Evolutionary conservation across 2,888 invertebrate genomes (phyloP), one percentile per base, ranked within the genome.

Genomic region (Monochamus alternatus): DNA sequence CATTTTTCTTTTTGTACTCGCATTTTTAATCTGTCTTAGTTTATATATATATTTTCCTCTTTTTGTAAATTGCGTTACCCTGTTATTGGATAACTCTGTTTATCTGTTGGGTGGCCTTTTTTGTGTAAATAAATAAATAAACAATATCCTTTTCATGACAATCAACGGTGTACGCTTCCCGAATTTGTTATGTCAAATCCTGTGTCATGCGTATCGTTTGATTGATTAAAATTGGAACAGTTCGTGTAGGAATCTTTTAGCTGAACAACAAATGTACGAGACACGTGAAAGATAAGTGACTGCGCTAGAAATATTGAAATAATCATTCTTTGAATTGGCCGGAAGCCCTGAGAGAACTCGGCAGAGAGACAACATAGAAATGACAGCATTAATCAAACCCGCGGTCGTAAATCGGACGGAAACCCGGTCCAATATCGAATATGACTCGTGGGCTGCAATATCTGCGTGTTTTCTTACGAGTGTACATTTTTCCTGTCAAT

Each of bases 401-500:
- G 67, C 63, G 67, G 59, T 65, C 60, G 77, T 70, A 75, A 70
- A 72, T 59, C 51, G 55, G 65, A 70, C 68, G 58, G 77, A 52
- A 62, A 65, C 14, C 65, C 59, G 59, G 9, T n/a, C 75, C 70
- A 77, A 74, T 77, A 75, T 70, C 70, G 63, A 73, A 77, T 77
- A 77, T 73, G 77, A 73, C 71, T 75, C 62, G 38, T 30, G 14
- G 22, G 63, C 69, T 55, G 73, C 77, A 73, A 73, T 77, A 77
- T 77, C 75, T 63, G 60, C 55, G 69, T 75, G 60, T 38, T 73
- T 73, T 74, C 70, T 75, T 72, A 75, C 74, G 69, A 77, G 78
- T 77, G 78, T 74, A 80, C 83, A 81, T 82, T 84, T 84, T 82
- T 82, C 81, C 82, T 80, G 83, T 82, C 84, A 83, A 83, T 83